Conservation (phyloP, 2,113 vertebrate genomes). For the Falco punctatus region DNA sequence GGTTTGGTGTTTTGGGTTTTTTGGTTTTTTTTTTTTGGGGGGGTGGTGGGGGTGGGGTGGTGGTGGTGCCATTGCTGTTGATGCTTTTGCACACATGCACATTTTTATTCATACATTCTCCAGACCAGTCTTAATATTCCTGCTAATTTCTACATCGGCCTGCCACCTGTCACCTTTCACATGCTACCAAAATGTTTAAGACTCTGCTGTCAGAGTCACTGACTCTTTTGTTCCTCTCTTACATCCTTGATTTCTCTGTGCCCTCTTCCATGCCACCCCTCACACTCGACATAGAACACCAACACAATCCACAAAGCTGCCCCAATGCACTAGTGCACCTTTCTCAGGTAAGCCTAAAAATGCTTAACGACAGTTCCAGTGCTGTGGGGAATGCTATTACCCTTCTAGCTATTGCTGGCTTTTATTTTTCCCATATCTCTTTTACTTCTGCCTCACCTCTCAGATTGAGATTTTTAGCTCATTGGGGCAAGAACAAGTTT, state of each 20-base stretch:
- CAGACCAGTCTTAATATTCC: neutral
- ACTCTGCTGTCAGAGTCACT: neutral
- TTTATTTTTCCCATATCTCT: neutral
- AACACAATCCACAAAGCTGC: neutral
- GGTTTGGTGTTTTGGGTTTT: no score
- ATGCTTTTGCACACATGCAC: neutral
- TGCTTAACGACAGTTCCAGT: neutral
- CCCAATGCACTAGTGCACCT: neutral
- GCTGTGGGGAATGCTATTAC: neutral
- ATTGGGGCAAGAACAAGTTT: neutral
- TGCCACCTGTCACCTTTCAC: neutral
- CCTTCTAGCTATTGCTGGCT: neutral
- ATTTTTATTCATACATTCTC: neutral
- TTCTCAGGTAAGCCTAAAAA: neutral
- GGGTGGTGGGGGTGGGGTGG: no score
- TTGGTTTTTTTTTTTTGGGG: no score
- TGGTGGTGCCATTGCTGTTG: neutral
- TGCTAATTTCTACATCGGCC: neutral
- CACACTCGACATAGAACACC: neutral
- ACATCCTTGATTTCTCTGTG: neutral
- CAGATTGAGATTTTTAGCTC: neutral
- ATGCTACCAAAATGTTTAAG: neutral
- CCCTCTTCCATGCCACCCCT: neutral
- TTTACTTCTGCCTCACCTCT: neutral
- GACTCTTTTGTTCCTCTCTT: neutral